Conservation (phyloP, 2,888 invertebrate species). For the Nemoura dubitans region DNA sequence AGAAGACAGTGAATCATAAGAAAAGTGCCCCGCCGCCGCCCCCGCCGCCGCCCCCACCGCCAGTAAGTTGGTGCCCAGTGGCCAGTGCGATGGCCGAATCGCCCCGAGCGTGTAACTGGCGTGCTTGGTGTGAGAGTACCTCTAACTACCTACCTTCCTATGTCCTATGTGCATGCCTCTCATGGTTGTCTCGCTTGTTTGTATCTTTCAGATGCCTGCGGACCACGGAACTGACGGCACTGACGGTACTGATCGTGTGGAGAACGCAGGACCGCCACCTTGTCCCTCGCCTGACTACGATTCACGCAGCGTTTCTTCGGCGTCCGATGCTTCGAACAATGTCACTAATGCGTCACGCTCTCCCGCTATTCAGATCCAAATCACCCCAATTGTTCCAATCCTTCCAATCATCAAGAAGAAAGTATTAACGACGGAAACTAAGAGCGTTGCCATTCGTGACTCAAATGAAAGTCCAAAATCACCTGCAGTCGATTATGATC, state of each 20-base stretch:
- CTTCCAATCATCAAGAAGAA: not conserved
- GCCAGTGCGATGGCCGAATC: not conserved
- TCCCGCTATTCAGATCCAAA: not conserved
- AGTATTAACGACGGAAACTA: not conserved
- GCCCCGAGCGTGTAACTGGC: not conserved
- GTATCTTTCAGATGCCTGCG: slow-evolving; percentile 45
- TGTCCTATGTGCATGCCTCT: too few relatives aligned
- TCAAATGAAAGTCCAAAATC: not conserved
- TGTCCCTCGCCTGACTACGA: slow-evolving; percentile 68
- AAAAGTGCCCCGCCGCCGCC: slow-evolving; percentile 39
- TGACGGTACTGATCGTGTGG: not conserved
- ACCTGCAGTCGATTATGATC: slow-evolving; percentile 60
- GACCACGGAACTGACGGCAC: too few relatives aligned
- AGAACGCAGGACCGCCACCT: slow-evolving; percentile 57
- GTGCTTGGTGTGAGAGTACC: not conserved
- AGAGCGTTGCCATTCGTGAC: not conserved
- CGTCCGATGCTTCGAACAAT: slow-evolving; percentile 1
- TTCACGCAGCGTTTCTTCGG: slow-evolving; percentile 59
- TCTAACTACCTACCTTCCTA: too few relatives aligned
- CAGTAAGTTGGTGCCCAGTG: slow-evolving; percentile 39
- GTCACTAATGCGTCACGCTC: not conserved
- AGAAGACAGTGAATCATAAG: not conserved
- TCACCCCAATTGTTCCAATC: not conserved
- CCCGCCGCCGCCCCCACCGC: slow-evolving; percentile 49
- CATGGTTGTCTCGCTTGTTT: not conserved